These are phyloP conservation scores for Sebastes diploproa DNA, from an alignment of 2,797 vertebrate species.

Conservation along the genomic window DNA sequence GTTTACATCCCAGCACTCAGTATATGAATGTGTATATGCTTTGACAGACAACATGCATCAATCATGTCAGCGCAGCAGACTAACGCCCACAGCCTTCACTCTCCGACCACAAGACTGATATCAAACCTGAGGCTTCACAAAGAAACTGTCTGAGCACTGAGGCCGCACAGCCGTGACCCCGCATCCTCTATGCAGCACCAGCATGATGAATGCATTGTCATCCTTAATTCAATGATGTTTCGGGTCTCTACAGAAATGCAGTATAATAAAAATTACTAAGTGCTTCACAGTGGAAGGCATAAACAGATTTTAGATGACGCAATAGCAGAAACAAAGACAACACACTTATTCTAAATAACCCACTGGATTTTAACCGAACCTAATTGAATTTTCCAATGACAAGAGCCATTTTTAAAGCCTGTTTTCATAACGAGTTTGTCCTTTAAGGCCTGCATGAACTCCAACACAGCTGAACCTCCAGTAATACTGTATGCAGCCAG, in stretches of 20 bases:
- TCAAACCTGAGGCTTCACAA: neutral
- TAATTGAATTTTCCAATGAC: conserved; percentile 17
- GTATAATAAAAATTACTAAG: neutral
- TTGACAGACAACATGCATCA: conserved; percentile 13
- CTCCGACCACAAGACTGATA: conserved; percentile 13
- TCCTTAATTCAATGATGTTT: conserved; percentile 25
- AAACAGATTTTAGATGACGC: conserved; percentile 20
- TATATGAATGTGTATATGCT: neutral
- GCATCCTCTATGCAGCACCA: neutral
- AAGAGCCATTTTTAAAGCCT: neutral
- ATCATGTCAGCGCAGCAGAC: conserved; percentile 29
- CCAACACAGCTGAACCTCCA: neutral
- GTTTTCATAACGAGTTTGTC: conserved; percentile 2
- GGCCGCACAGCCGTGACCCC: conserved; percentile 1
- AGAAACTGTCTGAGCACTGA: neutral
- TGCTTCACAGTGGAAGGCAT: conserved; percentile 15
- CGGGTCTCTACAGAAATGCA: neutral
- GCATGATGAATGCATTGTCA: conserved; percentile 9
- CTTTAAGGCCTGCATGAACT: neutral
- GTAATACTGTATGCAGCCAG: conserved; percentile 6
- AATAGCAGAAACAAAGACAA: conserved; percentile 2
- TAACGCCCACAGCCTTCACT: conserved; percentile 5
- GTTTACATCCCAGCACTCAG: neutral
- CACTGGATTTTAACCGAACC: neutral
- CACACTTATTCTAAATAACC: conserved; percentile 3